Conservation (phyloP, 92 coral and sea anemone genomes). For the Epizoanthus illoricatus region DNA sequence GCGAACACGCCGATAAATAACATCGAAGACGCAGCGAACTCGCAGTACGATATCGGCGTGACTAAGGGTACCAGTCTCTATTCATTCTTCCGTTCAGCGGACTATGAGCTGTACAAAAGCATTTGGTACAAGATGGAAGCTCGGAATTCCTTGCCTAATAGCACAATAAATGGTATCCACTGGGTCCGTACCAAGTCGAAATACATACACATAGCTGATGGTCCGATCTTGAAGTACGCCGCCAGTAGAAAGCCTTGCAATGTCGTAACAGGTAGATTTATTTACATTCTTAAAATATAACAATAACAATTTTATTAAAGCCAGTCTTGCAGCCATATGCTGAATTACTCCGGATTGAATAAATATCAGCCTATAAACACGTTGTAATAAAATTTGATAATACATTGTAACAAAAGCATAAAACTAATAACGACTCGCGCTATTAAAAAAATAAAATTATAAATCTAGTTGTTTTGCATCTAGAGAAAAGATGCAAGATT, state of each 20-base stretch:
- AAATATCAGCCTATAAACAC: no score
- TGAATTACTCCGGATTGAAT: no score
- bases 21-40: conserved; percentile 42
- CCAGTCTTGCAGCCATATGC: no score
- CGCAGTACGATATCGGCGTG: conserved; percentile 46
- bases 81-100: conserved; percentile 35
- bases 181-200: conserved; percentile 40
- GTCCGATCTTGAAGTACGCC: conserved; percentile 47
- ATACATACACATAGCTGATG: conserved; percentile 60
- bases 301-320: no score
- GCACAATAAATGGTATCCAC: not conserved
- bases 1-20: conserved; percentile 34
- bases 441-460: no score
- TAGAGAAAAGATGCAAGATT: no score
- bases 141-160: not conserved
- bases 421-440: no score
- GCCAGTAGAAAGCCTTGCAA: conserved; percentile 64
- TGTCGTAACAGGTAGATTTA: conserved; percentile 47
- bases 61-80: conserved; percentile 8
- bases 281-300: no score
- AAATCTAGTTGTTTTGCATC: no score
- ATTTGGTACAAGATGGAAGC: conserved; percentile 42
- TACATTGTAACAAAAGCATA: no score
- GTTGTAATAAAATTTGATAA: no score
- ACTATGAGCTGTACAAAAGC: conserved; percentile 38